Evolutionary conservation across 1,140 invertebrate genomes (phyloP).

Genomic region (Lordiphosa collinella): DNA sequence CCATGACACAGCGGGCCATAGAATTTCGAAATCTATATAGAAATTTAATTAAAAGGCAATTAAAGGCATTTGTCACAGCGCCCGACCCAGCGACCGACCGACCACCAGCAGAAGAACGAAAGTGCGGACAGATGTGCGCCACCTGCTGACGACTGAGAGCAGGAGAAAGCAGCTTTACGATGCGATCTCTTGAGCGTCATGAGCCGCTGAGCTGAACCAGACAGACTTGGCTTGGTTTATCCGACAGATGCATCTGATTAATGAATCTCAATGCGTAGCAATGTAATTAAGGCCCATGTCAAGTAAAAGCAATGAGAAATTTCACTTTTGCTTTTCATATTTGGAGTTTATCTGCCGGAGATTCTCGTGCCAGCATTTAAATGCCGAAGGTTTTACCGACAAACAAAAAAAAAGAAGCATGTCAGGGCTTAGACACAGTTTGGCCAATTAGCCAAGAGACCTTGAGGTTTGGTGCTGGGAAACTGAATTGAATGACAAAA

Average conservation of each 20-base stretch:
- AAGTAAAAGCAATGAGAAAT: conserved; percentile 49
- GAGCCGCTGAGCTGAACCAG: conserved; percentile 35
- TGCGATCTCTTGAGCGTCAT: conserved; percentile 28
- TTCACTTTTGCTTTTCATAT: conserved; percentile 63
- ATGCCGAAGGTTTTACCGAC: no score
- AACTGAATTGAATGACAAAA: conserved; percentile 6
- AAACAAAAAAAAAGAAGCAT: conserved; percentile 16
- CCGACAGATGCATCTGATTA: conserved; percentile 77
- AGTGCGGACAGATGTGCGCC: conserved; percentile 3
- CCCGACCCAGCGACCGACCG: conserved; percentile 26
- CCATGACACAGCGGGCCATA: conserved; percentile 31
- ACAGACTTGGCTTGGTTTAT: conserved; percentile 39
- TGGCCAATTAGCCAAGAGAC: conserved; percentile 30
- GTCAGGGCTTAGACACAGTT: conserved; percentile 34
- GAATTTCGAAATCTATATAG: conserved; percentile 9
- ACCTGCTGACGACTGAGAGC: conserved; percentile 1
- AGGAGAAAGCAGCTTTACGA: conserved; percentile 20
- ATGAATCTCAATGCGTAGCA: conserved; percentile 72
- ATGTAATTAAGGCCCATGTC: conserved; percentile 57
- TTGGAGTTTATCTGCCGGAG: not conserved
- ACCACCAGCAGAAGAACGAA: conserved; percentile 15
- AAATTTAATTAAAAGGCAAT: conserved; percentile 61
- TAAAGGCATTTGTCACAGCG: conserved; percentile 59
- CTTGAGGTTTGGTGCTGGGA: conserved; percentile 33
- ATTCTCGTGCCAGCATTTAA: not conserved